phyloP scores from a whole-genome alignment of 2,888 invertebrate species.

The Priapulus caudatus region DNA sequence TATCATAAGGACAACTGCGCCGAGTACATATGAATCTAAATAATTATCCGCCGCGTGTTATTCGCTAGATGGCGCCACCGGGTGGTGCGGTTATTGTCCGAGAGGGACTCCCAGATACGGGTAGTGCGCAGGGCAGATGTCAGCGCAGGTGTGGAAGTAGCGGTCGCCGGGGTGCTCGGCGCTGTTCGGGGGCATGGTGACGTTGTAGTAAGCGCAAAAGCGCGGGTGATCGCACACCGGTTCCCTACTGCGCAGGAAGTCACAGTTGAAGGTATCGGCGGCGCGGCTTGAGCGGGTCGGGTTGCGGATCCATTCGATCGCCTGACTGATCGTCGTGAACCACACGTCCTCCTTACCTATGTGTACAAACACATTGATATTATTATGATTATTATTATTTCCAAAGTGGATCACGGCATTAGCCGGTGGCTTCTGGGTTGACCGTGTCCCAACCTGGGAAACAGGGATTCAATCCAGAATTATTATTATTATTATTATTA shows the following conservation, averaged over 20 bases:
- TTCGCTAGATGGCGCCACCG: too few relatives aligned
- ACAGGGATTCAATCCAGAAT: too few relatives aligned
- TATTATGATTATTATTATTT: too few relatives aligned
- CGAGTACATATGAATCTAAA: too few relatives aligned
- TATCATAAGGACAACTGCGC: too few relatives aligned
- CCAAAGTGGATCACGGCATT: too few relatives aligned
- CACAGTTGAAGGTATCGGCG: slow-evolving; percentile 1
- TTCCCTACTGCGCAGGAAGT: background rate
- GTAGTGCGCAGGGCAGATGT: background rate
- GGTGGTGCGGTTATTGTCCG: background rate
- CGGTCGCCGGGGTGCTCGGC: background rate
- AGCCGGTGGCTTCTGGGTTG: too few relatives aligned
- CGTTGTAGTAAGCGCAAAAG: background rate
- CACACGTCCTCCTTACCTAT: background rate
- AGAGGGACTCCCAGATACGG: background rate
- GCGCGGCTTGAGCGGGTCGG: background rate
- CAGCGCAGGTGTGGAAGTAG: background rate
- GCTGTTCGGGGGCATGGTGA: background rate
- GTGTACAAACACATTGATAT: too few relatives aligned
- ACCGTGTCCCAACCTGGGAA: too few relatives aligned
- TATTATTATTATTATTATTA: too few relatives aligned
- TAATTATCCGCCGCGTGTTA: too few relatives aligned
- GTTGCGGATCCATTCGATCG: background rate
- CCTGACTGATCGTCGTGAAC: background rate
- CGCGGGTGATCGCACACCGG: background rate